Conservation (phyloP, 2,888 invertebrate genomes). For the Brachyopa scutellaris region DNA sequence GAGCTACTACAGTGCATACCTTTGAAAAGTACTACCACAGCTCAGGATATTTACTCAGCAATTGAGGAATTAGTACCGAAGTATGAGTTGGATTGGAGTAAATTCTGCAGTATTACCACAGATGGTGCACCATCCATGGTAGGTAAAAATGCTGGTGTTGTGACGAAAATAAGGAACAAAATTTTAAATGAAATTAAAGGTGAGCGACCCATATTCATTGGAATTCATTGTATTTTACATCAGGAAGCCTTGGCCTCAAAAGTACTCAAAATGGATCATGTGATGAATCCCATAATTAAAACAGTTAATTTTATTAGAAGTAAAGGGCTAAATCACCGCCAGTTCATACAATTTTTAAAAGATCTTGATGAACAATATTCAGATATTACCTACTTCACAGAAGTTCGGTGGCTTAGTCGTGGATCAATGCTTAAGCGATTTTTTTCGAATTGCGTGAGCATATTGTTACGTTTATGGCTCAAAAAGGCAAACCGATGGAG, state of each 20-base stretch:
- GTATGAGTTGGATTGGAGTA: conserved; percentile 11
- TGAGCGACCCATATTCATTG: conserved; percentile 8
- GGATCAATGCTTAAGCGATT: conserved; percentile 3
- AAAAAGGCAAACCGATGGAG: too few species aligned
- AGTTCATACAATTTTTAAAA: too few species aligned
- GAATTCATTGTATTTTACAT: conserved; percentile 26
- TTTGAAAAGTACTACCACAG: neutral
- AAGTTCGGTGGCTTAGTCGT: too few species aligned
- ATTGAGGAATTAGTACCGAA: neutral
- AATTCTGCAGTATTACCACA: too few species aligned
- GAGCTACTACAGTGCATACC: neutral
- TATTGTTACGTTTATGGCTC: too few species aligned
- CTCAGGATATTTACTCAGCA: neutral
- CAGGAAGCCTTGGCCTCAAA: conserved; percentile 4
- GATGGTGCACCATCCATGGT: too few species aligned
- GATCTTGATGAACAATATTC: too few species aligned
- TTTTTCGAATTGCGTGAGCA: conserved; percentile 19
- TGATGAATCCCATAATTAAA: conserved; percentile 1
- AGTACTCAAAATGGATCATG: conserved; percentile 6
- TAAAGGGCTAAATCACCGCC: neutral
- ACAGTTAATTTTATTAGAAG: neutral
- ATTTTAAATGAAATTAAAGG: neutral
- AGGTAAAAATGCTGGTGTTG: neutral
- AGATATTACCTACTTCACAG: too few species aligned
- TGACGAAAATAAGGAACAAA: conserved; percentile 3